Evolutionary conservation across 2,888 invertebrate species (phyloP).

Genomic region (Hecatera dysodea): DNA sequence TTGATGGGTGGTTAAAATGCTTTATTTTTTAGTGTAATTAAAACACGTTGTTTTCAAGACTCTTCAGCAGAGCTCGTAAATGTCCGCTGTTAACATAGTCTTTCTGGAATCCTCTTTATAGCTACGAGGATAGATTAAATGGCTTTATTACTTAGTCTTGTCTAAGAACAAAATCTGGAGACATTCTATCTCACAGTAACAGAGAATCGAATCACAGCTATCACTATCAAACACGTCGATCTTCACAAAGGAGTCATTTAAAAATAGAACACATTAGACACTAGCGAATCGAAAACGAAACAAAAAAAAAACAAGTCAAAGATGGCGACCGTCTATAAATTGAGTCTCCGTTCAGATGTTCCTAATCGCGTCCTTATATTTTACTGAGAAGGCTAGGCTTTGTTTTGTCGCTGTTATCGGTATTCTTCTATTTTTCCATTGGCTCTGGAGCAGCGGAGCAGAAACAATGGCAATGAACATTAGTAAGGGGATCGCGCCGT

Average conservation of each 20-base stretch:
- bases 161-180: background rate
- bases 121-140: conserved; percentile 5
- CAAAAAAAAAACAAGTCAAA: conserved; percentile 36
- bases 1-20: conserved; percentile 64
- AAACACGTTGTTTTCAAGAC: conserved; percentile 37
- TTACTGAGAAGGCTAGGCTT: conserved; percentile 56
- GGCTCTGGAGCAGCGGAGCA: conserved; percentile 67
- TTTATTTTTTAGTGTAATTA: conserved; percentile 57
- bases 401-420: conserved; percentile 62
- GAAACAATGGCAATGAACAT: conserved; percentile 78
- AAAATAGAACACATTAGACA: conserved; percentile 42
- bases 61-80: conserved; percentile 43
- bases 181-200: background rate
- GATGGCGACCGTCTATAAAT: conserved; percentile 42
- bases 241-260: conserved; percentile 24
- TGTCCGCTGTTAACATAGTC: conserved; percentile 11
- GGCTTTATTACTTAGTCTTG: background rate
- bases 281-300: conserved; percentile 35
- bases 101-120: conserved; percentile 14
- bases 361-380: conserved; percentile 59
- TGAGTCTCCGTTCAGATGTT: conserved; percentile 49
- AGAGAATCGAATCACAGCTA: background rate
- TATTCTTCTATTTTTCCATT: conserved; percentile 69
- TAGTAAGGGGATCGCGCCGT: conserved; percentile 74
- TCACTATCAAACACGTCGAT: conserved; percentile 4